Conservation (phyloP, 2,797 vertebrate genomes). For the Danionella dracula region DNA sequence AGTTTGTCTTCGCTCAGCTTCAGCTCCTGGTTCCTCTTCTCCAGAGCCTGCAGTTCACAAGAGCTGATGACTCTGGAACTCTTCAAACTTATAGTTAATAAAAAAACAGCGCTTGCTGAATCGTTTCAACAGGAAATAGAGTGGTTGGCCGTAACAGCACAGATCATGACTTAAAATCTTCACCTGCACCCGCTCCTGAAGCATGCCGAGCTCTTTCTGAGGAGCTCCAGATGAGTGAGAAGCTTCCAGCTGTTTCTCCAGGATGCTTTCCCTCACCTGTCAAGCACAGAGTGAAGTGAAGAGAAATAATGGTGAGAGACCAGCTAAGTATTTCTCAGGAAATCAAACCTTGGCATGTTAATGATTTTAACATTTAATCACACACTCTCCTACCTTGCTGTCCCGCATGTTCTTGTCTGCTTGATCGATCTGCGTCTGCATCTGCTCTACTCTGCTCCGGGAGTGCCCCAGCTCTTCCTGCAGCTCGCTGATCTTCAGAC, state of each 20-base stretch:
- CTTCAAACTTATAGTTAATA: too few species aligned
- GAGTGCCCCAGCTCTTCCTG: conserved; percentile 70
- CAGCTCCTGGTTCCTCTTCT: conserved; percentile 71
- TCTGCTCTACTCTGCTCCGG: conserved; percentile 59
- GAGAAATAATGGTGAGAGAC: too few species aligned
- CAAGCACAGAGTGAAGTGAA: not conserved
- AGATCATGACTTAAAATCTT: too few species aligned
- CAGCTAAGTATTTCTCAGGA: too few species aligned
- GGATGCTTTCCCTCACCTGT: conserved; percentile 64
- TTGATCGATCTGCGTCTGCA: conserved; percentile 65
- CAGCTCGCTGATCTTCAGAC: conserved; percentile 76
- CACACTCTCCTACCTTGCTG: conserved; percentile 56
- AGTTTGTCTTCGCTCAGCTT: conserved; percentile 81
- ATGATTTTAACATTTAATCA: too few species aligned
- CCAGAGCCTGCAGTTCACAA: conserved; percentile 58
- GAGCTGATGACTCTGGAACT: not conserved
- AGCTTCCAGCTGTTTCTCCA: conserved; percentile 53
- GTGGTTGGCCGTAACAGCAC: too few species aligned
- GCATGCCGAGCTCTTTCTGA: conserved; percentile 67
- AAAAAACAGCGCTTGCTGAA: too few species aligned
- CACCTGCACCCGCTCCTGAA: conserved; percentile 81
- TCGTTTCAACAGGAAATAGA: too few species aligned
- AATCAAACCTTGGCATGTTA: too few species aligned
- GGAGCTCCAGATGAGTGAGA: conserved; percentile 46
- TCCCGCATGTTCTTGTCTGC: conserved; percentile 56